Conservation (phyloP, 2,888 invertebrate species). For the Catocala nupta region DNA sequence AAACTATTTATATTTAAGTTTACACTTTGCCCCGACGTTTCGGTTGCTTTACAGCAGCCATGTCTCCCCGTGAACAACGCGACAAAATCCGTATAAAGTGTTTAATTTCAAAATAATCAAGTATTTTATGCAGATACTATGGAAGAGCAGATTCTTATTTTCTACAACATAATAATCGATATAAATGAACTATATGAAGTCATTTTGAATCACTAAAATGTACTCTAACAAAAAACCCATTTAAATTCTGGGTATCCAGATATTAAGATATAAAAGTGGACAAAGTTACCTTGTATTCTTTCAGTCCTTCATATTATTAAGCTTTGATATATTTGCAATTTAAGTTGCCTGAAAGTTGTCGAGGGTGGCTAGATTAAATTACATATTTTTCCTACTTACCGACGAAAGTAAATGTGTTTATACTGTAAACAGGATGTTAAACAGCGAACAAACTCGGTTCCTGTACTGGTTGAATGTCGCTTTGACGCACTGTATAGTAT, state of each 20-base stretch:
- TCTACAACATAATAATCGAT: too few species aligned
- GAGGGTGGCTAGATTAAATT: slow-evolving; percentile 79
- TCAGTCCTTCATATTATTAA: slow-evolving; percentile 82
- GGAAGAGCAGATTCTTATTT: too few species aligned
- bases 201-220: too few species aligned
- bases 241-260: slow-evolving; percentile 38
- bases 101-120: too few species aligned
- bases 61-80: too few species aligned
- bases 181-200: too few species aligned
- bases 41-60: too few species aligned
- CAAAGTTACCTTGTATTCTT: slow-evolving; percentile 80
- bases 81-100: too few species aligned
- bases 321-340: slow-evolving; percentile 86
- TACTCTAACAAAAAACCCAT: neutral
- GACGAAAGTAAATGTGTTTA: slow-evolving; percentile 68
- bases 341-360: slow-evolving; percentile 83
- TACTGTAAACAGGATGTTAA: slow-evolving; percentile 66
- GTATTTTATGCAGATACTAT: too few species aligned
- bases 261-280: slow-evolving; percentile 60
- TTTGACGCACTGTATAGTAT: neutral
- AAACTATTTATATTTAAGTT: too few species aligned
- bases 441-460: slow-evolving; percentile 36
- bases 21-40: too few species aligned
- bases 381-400: slow-evolving; percentile 73
- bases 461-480: slow-evolving; percentile 5